phyloP scores from a whole-genome alignment of 2,113 vertebrate genomes.

The Hucho hucho region DNA sequence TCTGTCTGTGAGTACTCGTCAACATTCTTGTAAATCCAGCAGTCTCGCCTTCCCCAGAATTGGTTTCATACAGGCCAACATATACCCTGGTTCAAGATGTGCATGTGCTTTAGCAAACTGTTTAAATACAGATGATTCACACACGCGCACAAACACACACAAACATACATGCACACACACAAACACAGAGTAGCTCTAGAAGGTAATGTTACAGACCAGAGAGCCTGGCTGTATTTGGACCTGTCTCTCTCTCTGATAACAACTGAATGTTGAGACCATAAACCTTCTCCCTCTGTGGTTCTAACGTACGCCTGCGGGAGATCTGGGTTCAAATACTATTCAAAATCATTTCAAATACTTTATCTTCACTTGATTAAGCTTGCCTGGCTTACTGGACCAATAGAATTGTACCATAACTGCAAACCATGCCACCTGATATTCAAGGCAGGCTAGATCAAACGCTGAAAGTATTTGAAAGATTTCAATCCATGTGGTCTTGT shows the following conservation, averaged over 20 bases:
- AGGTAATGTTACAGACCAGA: conserved; percentile 37
- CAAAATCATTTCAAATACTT: no score
- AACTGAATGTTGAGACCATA: neutral
- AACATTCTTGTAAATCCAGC: conserved; percentile 21
- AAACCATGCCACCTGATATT: no score
- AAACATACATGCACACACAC: neutral
- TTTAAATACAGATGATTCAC: no score
- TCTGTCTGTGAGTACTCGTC: conserved; percentile 22
- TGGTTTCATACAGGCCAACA: conserved; percentile 15
- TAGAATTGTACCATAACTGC: no score
- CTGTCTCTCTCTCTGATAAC: neutral
- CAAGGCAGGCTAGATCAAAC: no score
- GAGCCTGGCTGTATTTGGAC: conserved; percentile 30
- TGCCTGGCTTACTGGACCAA: no score
- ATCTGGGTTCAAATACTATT: conserved; percentile 44
- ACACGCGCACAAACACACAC: neutral
- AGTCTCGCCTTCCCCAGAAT: conserved; percentile 15
- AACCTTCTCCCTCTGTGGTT: neutral
- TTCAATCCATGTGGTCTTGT: no score
- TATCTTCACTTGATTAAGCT: no score
- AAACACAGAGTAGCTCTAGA: conserved; percentile 9
- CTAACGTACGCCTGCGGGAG: conserved; percentile 38
- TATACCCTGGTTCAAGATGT: conserved; percentile 16
- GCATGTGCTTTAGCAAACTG: no score
- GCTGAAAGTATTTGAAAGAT: no score